Conservation (phyloP, 2,888 invertebrate species). For the Microplitis deprimator region DNA sequence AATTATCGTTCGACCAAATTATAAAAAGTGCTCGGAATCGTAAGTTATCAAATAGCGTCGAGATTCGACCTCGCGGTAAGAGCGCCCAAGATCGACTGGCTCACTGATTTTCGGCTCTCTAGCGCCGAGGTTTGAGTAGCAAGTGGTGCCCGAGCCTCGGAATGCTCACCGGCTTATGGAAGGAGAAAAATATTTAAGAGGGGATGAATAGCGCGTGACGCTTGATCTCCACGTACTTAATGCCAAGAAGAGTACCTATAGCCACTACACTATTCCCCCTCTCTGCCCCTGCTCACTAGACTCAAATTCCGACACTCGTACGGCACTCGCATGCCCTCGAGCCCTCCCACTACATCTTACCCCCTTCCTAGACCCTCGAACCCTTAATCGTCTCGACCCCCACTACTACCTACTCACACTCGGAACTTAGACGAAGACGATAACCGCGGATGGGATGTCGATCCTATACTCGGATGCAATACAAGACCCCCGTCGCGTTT, state of each 20-base stretch:
- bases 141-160: conserved; percentile 64
- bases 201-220: conserved; percentile 68
- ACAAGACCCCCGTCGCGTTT: conserved; percentile 8
- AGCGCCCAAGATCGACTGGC: conserved; percentile 68
- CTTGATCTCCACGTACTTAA: conserved; percentile 56
- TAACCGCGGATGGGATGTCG: conserved; percentile 15
- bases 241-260: too few species aligned
- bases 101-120: conserved; percentile 26
- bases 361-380: conserved; percentile 31
- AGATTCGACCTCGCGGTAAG: conserved; percentile 61
- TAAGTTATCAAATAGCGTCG: background rate
- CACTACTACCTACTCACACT: too few species aligned
- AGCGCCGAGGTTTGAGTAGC: conserved; percentile 1
- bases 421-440: too few species aligned
- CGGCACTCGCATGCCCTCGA: conserved; percentile 60
- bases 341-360: conserved; percentile 46
- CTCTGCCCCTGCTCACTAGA: conserved; percentile 54
- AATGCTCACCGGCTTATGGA: conserved; percentile 58
- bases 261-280: too few species aligned
- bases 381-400: too few species aligned
- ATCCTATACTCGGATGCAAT: background rate
- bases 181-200: conserved; percentile 47
- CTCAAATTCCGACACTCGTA: conserved; percentile 64
- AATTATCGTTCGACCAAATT: background rate
- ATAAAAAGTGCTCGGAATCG: too few species aligned